Conservation (phyloP, 2,797 vertebrate genomes). For the Anomalospiza imberbis region DNA sequence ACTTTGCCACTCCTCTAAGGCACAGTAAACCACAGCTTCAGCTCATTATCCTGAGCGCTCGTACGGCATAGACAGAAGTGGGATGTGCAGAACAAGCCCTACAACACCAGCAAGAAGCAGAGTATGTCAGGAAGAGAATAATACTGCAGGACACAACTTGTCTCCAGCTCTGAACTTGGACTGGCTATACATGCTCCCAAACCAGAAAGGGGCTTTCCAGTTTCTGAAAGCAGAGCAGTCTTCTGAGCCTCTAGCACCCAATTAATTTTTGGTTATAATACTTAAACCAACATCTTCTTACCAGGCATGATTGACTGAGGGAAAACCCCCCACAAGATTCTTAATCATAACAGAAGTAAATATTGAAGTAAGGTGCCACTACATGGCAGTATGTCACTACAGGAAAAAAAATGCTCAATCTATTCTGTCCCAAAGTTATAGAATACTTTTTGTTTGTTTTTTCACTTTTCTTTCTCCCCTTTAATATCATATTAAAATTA, state of each 20-base stretch:
- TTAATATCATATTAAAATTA: neutral
- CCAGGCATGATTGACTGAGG: neutral
- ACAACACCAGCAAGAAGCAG: neutral
- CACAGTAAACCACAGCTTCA: neutral
- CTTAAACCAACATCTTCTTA: neutral
- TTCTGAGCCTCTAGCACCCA: neutral
- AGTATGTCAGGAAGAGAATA: neutral
- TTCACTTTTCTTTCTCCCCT: neutral
- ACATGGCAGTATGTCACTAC: neutral
- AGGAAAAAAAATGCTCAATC: neutral
- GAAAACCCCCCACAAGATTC: fast-evolving
- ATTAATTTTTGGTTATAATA: neutral
- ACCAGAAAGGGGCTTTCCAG: neutral
- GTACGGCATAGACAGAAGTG: neutral
- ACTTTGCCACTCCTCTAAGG: neutral
- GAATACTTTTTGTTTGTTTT: neutral
- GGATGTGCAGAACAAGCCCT: neutral
- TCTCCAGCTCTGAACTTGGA: neutral
- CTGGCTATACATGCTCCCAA: neutral
- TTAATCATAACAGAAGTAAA: neutral
- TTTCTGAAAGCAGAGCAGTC: neutral
- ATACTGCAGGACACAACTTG: fast-evolving
- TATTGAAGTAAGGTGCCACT: neutral
- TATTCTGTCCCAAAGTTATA: neutral
- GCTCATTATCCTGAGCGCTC: neutral